phyloP scores from a whole-genome alignment of 2,113 vertebrate species.

The Ahaetulla prasina region DNA sequence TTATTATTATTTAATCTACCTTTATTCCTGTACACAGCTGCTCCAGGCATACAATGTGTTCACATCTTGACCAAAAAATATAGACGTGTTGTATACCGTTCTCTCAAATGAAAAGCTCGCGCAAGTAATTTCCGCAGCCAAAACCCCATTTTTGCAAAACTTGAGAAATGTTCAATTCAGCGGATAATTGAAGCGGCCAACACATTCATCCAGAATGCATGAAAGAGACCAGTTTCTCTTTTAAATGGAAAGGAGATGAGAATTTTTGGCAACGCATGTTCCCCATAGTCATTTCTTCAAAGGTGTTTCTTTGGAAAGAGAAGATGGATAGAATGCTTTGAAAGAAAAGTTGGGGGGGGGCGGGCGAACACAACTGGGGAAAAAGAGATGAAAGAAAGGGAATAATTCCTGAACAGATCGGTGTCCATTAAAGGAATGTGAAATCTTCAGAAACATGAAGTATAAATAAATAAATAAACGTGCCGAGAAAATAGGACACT shows the following conservation, averaged over 20 bases:
- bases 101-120: background rate
- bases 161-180: background rate
- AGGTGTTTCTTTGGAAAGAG: background rate
- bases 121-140: background rate
- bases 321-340: background rate
- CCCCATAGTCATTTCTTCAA: background rate
- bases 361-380: background rate
- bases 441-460: background rate
- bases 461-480: background rate
- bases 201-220: background rate
- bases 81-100: background rate
- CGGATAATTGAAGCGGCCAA: background rate
- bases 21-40: background rate
- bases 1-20: background rate
- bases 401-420: background rate
- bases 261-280: background rate
- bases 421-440: background rate
- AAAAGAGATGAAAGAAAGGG: background rate
- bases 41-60: background rate
- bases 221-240: background rate
- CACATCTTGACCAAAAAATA: background rate
- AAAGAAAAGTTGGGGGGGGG: accelerated
- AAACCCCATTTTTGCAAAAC: background rate
- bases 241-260: background rate
- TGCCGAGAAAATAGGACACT: background rate